These are phyloP conservation scores for Apomyelois bistriatella DNA, from an alignment of 2,888 invertebrate species.

Conservation along the genomic window DNA sequence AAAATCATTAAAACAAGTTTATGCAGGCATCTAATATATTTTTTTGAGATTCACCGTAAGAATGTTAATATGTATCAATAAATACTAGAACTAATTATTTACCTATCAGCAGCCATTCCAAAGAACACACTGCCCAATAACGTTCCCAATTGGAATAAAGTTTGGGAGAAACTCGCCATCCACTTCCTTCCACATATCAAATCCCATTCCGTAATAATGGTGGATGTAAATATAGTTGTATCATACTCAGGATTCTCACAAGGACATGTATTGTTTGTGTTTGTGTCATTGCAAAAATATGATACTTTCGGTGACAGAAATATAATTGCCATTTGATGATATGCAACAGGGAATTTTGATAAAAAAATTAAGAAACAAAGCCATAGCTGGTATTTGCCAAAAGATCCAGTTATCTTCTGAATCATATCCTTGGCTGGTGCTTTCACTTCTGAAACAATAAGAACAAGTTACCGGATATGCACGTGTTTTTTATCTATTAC, in stretches of 20 bases:
- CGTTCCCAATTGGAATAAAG: conserved; percentile 87
- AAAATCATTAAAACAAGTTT: conserved; percentile 32
- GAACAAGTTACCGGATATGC: too few species aligned
- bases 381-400: conserved; percentile 74
- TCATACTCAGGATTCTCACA: conserved; percentile 82
- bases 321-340: conserved; percentile 74
- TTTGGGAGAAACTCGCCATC: conserved; percentile 85
- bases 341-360: conserved; percentile 70
- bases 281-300: conserved; percentile 43
- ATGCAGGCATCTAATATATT: too few species aligned
- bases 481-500: too few species aligned
- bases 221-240: conserved; percentile 82
- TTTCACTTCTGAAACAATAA: conserved; percentile 30
- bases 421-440: conserved; percentile 46
- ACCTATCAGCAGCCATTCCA: conserved; percentile 88
- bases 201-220: conserved; percentile 87
- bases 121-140: conserved; percentile 86
- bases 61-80: too few species aligned
- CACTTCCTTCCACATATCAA: conserved; percentile 84
- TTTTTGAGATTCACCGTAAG: too few species aligned
- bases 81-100: conserved; percentile 38
- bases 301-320: conserved; percentile 66
- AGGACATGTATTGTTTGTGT: conserved; percentile 63
- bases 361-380: conserved; percentile 58
- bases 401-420: conserved; percentile 65